Base-by-base conservation (phyloP, 2,888 invertebrate genomes). In the Dryobotodes eremita region DNA sequence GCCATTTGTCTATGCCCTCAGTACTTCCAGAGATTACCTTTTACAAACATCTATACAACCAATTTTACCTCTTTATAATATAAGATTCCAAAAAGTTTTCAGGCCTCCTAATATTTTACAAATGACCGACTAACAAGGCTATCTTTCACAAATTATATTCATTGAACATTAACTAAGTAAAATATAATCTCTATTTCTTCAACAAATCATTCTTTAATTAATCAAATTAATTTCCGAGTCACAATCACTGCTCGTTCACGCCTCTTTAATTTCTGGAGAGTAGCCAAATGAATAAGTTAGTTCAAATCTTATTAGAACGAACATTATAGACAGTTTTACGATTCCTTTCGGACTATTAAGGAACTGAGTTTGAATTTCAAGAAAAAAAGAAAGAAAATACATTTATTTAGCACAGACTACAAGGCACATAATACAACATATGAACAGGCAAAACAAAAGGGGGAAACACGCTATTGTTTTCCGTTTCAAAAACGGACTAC, bases 271-370 rank as follows among this genome's bases (percentile, higher is more conserved):
- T 87, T 77, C 73, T 91, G 90, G 90, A 88, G 69, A 61, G 55
- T 61, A 26, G 88, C 90, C 91, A 91, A 89, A 89, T 88, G 77
- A 86, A 88, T 82, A 80, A 86, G 59, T 86, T 77, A 26, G 61
- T 74, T 26, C 62, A 62, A 76, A 78, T 81, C 71, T 74, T 77
- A 81, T 78, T 85, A 78, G 70, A 75, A 73, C 5, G 55, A 55
- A 46, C 50, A 68, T 75, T 78, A 84, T 61, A 62, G 77, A 59
- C 77, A 62, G 70, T 31, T 75, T 73, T 73, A 26, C 13, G 31
- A 66, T 75, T 68, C 26, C 13, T 53, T 64, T 31, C 8, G n/a
- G 36, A 26, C 31, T 70, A 42, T 66, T 48, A 36, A 13, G 48
- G 13, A 61, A 42, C n/a, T 50, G 2, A 17, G n/a, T 80, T 64